phyloP scores from a whole-genome alignment of 2,797 vertebrate species.

The Silurus aristotelis region DNA sequence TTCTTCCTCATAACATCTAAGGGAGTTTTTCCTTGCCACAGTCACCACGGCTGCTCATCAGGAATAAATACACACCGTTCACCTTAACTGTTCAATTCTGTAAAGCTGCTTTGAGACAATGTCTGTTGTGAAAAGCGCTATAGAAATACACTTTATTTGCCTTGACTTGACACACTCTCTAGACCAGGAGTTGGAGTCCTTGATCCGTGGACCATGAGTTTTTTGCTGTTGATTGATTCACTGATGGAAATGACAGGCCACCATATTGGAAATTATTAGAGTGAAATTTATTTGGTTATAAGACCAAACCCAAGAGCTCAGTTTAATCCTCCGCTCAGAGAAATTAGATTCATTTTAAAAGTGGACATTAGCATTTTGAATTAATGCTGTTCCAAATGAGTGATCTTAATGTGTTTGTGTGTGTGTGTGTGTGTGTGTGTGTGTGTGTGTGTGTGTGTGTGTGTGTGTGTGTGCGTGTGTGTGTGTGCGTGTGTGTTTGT shows the following conservation, averaged over 20 bases:
- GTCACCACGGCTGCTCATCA: no score
- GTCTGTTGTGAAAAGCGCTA: no score
- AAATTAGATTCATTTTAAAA: background rate
- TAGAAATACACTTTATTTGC: no score
- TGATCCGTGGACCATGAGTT: no score
- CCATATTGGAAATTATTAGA: background rate
- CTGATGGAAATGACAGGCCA: no score
- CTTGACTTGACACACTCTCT: background rate
- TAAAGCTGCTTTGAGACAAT: no score
- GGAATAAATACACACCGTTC: no score
- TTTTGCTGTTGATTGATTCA: no score
- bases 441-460: slow-evolving; percentile 1
- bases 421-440: background rate
- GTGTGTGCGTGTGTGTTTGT: background rate
- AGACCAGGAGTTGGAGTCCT: no score
- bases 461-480: slow-evolving; percentile 1
- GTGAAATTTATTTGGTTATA: background rate
- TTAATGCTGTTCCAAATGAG: background rate
- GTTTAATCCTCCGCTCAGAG: background rate
- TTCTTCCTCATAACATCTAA: no score
- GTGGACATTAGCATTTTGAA: background rate
- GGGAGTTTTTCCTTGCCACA: no score
- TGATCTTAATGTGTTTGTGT: background rate
- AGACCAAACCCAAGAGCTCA: background rate
- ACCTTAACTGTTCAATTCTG: no score